phyloP scores from a whole-genome alignment of 2,797 vertebrate species.

The Brachyalestes nurse region DNA sequence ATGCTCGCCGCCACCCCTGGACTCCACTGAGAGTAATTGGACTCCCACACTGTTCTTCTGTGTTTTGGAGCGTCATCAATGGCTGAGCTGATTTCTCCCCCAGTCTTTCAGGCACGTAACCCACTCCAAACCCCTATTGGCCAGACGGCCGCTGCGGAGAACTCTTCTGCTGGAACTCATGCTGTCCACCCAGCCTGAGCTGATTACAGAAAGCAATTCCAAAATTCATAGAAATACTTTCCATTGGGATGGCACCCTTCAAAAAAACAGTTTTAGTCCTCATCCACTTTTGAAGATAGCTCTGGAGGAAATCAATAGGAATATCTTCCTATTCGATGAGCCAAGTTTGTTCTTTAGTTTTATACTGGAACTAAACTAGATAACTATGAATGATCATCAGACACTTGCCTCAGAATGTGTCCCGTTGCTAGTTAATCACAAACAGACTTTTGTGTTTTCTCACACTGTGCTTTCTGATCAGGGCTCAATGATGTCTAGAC shows the following conservation, averaged over 20 bases:
- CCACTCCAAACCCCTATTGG: not conserved
- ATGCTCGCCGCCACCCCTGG: not conserved
- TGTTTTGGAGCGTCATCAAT: constrained; percentile 20
- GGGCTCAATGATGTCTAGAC: no score
- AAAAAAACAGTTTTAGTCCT: not conserved
- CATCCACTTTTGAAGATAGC: not conserved
- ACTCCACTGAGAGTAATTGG: not conserved
- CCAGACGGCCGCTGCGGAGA: not conserved
- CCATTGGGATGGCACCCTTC: not conserved
- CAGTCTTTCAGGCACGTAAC: constrained; percentile 36
- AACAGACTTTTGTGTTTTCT: no score
- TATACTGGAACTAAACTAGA: no score
- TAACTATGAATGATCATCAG: no score
- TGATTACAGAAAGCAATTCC: constrained; percentile 15
- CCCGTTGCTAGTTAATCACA: no score
- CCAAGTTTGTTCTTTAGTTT: no score
- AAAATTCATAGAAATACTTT: not conserved
- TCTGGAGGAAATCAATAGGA: not conserved
- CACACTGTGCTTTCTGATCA: no score
- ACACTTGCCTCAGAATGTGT: no score
- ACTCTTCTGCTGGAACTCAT: constrained; percentile 3
- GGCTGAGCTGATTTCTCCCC: constrained; percentile 41
- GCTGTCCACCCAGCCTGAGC: not conserved
- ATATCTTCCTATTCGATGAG: no score
- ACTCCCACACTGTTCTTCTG: constrained; percentile 2